These are phyloP conservation scores for Carposina sasakii DNA, from an alignment of 1,140 invertebrate species.

Conservation along the genomic window DNA sequence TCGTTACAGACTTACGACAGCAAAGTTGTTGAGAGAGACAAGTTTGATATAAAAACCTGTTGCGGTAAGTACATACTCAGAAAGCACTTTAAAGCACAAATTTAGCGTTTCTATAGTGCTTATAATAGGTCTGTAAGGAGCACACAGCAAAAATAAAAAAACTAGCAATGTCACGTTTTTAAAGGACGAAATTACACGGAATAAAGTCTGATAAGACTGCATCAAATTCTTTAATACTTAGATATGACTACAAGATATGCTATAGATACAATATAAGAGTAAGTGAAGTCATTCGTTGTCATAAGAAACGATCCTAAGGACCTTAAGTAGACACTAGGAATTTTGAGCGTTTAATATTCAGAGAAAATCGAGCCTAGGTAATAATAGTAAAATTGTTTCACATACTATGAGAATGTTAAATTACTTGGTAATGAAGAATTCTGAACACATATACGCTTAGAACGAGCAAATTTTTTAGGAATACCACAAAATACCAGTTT, in stretches of 20 bases:
- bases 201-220: constrained; percentile 9
- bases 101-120: too few relatives aligned
- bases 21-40: too few relatives aligned
- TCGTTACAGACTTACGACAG: too few relatives aligned
- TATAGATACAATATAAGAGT: constrained; percentile 21
- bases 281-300: constrained; percentile 35
- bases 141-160: too few relatives aligned
- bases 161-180: too few relatives aligned
- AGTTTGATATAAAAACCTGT: too few relatives aligned
- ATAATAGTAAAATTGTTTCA: constrained; percentile 17
- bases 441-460: constrained; percentile 37
- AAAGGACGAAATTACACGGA: too few relatives aligned
- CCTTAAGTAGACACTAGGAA: constrained; percentile 27
- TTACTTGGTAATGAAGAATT: constrained; percentile 24
- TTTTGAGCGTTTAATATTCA: constrained; percentile 25
- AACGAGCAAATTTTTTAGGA: too few relatives aligned
- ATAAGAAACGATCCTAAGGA: constrained; percentile 28
- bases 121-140: too few relatives aligned
- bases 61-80: too few relatives aligned
- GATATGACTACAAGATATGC: constrained; percentile 38
- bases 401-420: constrained; percentile 32
- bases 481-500: too few relatives aligned
- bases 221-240: constrained; percentile 16
- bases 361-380: constrained; percentile 28
- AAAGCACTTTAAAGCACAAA: too few relatives aligned